Evolutionary conservation across 2,113 vertebrate genomes (phyloP).

Genomic region (Oplegnathus fasciatus): DNA sequence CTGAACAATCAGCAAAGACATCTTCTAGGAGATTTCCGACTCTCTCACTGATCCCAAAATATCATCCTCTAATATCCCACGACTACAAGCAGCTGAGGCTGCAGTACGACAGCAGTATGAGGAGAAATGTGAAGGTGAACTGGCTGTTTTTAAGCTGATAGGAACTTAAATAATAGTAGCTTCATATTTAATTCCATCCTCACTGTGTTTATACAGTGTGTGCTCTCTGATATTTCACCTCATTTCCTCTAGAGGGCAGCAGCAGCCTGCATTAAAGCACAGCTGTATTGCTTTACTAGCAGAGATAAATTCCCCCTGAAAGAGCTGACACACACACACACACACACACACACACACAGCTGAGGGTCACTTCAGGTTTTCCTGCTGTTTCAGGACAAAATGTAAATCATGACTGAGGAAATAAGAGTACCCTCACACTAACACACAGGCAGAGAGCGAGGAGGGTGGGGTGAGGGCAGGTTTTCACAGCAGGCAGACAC

Average conservation of each 20-base stretch:
- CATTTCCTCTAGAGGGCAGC: conserved; percentile 60
- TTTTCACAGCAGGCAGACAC: conserved; percentile 7
- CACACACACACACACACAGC: neutral
- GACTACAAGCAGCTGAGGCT: too few species aligned
- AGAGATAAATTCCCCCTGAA: too few species aligned
- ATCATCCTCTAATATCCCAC: too few species aligned
- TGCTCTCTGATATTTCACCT: neutral
- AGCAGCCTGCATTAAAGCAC: neutral
- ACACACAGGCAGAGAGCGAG: conserved; percentile 21
- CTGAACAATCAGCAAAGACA: too few species aligned
- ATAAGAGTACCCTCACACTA: neutral
- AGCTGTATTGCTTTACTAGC: neutral
- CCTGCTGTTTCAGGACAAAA: conserved; percentile 28
- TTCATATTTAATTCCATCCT: neutral
- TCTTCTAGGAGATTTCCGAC: too few species aligned
- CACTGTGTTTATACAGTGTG: too few species aligned
- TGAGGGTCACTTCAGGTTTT: conserved; percentile 12
- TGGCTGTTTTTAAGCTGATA: too few species aligned
- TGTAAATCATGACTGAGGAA: conserved; percentile 36
- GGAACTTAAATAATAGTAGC: neutral
- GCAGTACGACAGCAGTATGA: too few species aligned
- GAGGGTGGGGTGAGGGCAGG: conserved; percentile 49
- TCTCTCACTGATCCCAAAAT: too few species aligned
- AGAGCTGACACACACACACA: neutral
- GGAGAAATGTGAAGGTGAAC: too few species aligned